These are phyloP conservation scores for Halisarca cf. caerulea DNA, from an alignment of 37 sponge, comb jelly and placozoan species.

Conservation along the genomic window DNA sequence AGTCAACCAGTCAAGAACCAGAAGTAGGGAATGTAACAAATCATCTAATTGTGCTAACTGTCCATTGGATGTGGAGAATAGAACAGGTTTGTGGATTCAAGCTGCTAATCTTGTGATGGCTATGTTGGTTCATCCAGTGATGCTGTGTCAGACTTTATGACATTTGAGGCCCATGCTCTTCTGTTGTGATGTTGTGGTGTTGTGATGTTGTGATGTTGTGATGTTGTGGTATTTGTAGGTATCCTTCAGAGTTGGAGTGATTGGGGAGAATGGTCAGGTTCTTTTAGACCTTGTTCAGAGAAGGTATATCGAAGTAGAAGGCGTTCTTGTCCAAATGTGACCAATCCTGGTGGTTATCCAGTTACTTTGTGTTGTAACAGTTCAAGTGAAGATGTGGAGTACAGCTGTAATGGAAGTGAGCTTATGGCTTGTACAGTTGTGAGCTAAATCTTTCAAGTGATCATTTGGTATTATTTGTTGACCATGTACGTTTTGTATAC, in stretches of 20 bases:
- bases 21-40: too few relatives aligned
- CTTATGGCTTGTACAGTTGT: too few relatives aligned
- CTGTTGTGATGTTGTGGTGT: neutral
- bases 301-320: neutral
- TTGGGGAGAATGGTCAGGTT: neutral
- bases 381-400: too few relatives aligned
- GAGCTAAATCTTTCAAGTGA: too few relatives aligned
- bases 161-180: too few relatives aligned
- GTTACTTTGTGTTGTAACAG: neutral
- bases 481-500: too few relatives aligned
- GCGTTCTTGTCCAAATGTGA: neutral
- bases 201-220: too few relatives aligned
- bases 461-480: too few relatives aligned
- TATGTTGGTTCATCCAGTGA: neutral
- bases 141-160: too few relatives aligned
- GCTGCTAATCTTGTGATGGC: neutral
- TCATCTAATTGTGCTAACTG: neutral
- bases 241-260: neutral
- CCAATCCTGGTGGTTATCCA: neutral
- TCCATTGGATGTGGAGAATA: neutral
- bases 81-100: slow-evolving; percentile 2
- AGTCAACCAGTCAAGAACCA: too few relatives aligned
- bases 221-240: neutral
- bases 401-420: too few relatives aligned
- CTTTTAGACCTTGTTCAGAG: slow-evolving; percentile 6